Base-by-base conservation (phyloP, 2,113 vertebrate species). In the Mystacornis crossleyi region DNA sequence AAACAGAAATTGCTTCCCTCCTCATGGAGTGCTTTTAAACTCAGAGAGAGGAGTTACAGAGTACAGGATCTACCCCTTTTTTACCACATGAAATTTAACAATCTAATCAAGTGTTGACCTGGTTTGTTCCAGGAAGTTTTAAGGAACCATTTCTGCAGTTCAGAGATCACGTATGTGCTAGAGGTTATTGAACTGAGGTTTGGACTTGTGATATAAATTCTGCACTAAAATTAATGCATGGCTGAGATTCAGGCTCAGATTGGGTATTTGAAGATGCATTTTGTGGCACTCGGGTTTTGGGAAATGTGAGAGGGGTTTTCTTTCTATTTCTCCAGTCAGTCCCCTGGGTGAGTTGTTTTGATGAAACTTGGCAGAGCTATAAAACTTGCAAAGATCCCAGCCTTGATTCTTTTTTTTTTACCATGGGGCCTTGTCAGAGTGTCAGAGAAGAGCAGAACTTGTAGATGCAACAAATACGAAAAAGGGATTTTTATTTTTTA, bases 111-210 rank as follows among this genome's bases (percentile, higher is more conserved):
- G 40, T 14, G 18, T 16, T 69, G 78, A 28, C 51, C 51, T 64
- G 8, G 10, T 92, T 79, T 42, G 31, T 65, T 65, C 54, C 19
- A 6, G 34, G 33, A 33, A 57, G 38, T 34, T 79, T 81, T 20
- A 23, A 66, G 86, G 58, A 87, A 31, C 20, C 26, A 4, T 58
- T 93, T 83, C 50, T 34, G 47, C 65, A 67, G 14, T 34, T 43
- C 5, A 24, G 57, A 67, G 61, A 24, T 36, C 15, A 40, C 0
- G 0, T 6, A 17, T 0, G 0, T 21, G 47, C 23, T 33, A 14
- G 60, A 50, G n/a, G 24, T 43, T 9, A 45, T 48, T 31, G 74
- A 66, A 13, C 1, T 13, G 57, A 38, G 15, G 6, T 29, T 66
- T 81, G 70, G 18, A 5, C 34, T 51, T 38, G 47, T 34, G 34